These are phyloP conservation scores for Ephydatia muelleri DNA, from an alignment of 37 sponge, comb jelly and placozoan species.

Conservation along the genomic window DNA sequence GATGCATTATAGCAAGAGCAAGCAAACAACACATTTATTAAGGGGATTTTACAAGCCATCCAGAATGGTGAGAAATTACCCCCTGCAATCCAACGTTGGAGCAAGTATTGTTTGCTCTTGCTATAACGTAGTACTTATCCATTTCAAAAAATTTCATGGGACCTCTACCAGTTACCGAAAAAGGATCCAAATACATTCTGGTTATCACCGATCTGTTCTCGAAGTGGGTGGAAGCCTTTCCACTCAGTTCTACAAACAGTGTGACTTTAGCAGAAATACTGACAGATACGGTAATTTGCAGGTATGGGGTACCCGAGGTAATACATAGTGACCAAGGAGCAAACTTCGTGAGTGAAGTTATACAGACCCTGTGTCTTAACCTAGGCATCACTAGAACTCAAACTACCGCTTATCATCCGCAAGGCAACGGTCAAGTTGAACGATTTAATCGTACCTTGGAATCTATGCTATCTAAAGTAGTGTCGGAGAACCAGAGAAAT, in stretches of 20 bases:
- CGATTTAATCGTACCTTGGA: slow-evolving; percentile 34
- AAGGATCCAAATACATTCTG: slow-evolving; percentile 17
- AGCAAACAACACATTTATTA: too few species aligned
- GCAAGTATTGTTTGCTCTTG: neutral
- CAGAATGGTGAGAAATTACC: too few species aligned
- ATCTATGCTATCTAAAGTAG: slow-evolving; percentile 37
- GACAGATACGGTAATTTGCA: slow-evolving; percentile 8
- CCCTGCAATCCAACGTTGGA: neutral
- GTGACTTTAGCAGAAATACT: slow-evolving; percentile 4
- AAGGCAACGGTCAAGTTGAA: slow-evolving; percentile 42
- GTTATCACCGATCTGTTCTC: slow-evolving; percentile 32
- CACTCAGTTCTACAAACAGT: neutral
- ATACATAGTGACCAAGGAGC: too few species aligned
- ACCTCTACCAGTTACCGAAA: slow-evolving; percentile 6
- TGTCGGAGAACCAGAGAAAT: slow-evolving; percentile 21
- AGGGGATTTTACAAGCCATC: too few species aligned
- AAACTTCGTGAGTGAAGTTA: too few species aligned
- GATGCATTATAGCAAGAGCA: too few species aligned
- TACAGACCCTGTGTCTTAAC: slow-evolving; percentile 10
- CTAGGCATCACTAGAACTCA: too few species aligned
- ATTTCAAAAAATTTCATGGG: slow-evolving; percentile 26
- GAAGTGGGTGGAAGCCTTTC: slow-evolving; percentile 41
- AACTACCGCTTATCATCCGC: too few species aligned
- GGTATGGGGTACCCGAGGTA: slow-evolving; percentile 37
- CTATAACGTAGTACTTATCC: neutral